phyloP scores from a whole-genome alignment of 2,888 invertebrate genomes.

The Deilephila elpenor region DNA sequence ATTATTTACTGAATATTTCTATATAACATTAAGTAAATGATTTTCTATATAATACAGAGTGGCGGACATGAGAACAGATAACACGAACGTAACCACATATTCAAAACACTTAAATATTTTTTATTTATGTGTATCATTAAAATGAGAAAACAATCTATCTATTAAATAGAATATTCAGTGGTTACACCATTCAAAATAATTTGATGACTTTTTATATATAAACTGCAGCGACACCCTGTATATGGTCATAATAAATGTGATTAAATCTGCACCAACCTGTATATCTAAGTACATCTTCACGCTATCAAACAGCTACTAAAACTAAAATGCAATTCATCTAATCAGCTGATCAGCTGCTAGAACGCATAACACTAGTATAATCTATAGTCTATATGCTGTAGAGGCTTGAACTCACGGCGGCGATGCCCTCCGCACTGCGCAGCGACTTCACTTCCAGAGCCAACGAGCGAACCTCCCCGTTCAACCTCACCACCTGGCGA shows the following conservation, averaged over 20 bases:
- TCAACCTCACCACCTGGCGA: slow-evolving; percentile 84
- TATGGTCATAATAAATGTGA: too few relatives aligned
- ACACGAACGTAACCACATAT: too few relatives aligned
- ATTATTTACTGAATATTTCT: not conserved
- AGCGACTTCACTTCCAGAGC: slow-evolving; percentile 86
- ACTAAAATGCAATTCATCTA: not conserved
- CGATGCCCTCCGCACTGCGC: slow-evolving; percentile 61
- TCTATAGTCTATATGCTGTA: slow-evolving; percentile 70
- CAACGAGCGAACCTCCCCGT: slow-evolving; percentile 89
- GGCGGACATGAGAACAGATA: too few relatives aligned
- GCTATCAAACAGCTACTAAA: not conserved
- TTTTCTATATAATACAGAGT: not conserved
- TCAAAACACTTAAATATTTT: too few relatives aligned
- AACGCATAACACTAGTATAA: not conserved
- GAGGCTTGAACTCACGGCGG: slow-evolving; percentile 78
- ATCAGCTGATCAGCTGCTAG: not conserved
- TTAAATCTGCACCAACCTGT: not conserved
- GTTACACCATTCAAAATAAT: too few relatives aligned
- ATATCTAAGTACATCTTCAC: not conserved
- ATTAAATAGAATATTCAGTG: too few relatives aligned
- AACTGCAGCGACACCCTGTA: too few relatives aligned
- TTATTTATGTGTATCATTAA: too few relatives aligned
- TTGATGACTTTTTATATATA: too few relatives aligned
- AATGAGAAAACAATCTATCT: too few relatives aligned
- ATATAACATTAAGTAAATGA: not conserved